Evolutionary conservation across 2,888 invertebrate species (phyloP).

Genomic region (Ernsta delagoae): DNA sequence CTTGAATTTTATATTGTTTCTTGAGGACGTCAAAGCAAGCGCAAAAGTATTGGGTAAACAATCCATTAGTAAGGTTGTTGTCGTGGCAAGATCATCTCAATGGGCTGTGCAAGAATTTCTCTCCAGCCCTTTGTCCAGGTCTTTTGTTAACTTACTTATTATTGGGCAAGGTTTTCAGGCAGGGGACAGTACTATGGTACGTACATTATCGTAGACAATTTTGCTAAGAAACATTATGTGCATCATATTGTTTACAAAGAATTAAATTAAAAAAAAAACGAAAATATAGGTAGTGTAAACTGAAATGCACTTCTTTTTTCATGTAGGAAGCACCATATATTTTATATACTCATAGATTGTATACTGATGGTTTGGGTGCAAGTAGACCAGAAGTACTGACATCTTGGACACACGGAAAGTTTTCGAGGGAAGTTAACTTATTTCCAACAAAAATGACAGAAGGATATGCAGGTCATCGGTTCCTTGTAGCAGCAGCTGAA

Average conservation of each 20-base stretch:
- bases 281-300: no score
- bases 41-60: slow-evolving; percentile 86
- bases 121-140: slow-evolving; percentile 84
- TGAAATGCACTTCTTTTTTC: background rate
- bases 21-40: slow-evolving; percentile 86
- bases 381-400: slow-evolving; percentile 88
- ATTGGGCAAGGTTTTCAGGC: slow-evolving; percentile 87
- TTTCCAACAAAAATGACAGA: slow-evolving; percentile 88
- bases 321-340: slow-evolving; percentile 88
- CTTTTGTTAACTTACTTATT: slow-evolving; percentile 89
- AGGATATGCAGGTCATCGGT: slow-evolving; percentile 91
- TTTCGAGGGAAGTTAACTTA: slow-evolving; percentile 86
- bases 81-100: slow-evolving; percentile 89
- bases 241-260: no score
- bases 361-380: slow-evolving; percentile 89
- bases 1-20: slow-evolving; percentile 87
- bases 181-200: slow-evolving; percentile 73
- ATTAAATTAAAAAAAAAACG: no score
- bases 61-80: slow-evolving; percentile 86
- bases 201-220: slow-evolving; percentile 41
- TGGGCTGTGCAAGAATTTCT: slow-evolving; percentile 91
- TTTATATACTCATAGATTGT: slow-evolving; percentile 90
- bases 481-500: slow-evolving; percentile 87
- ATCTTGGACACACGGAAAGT: slow-evolving; percentile 88
- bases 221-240: no score